phyloP scores from a whole-genome alignment of 2,113 vertebrate genomes.

The Lepus americanus region DNA sequence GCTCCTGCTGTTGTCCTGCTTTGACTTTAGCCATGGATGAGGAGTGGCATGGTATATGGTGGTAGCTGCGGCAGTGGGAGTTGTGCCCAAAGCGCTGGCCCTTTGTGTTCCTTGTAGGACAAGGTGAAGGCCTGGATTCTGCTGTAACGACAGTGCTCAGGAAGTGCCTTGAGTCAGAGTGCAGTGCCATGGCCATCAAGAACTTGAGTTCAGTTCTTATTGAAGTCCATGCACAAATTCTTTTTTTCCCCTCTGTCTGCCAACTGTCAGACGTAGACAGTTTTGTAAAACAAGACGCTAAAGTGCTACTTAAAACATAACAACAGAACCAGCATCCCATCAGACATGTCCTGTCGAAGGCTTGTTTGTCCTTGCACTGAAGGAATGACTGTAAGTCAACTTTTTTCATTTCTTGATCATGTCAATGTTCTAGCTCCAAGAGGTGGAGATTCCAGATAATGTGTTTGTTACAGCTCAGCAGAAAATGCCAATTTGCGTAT shows the following conservation, averaged over 20 bases:
- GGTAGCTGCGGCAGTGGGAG: not conserved
- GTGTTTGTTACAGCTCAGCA: constrained; percentile 22
- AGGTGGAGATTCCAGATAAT: constrained; percentile 42
- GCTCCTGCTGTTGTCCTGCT: not conserved
- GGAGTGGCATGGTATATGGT: not conserved
- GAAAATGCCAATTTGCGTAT: not conserved
- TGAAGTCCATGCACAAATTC: constrained; percentile 11
- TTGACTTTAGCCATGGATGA: not conserved
- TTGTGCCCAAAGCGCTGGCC: not conserved
- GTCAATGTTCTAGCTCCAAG: constrained; percentile 35
- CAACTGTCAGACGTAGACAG: constrained; percentile 9
- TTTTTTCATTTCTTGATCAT: constrained; percentile 59
- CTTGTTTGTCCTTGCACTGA: constrained; percentile 46
- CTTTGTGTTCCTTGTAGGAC: not conserved
- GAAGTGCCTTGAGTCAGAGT: constrained; percentile 73
- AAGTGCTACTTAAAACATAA: constrained; percentile 19
- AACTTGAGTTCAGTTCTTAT: constrained; percentile 7
- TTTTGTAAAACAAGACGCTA: constrained; percentile 17
- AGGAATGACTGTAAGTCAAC: constrained; percentile 4
- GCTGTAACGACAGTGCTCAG: constrained; percentile 35
- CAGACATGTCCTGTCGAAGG: not conserved
- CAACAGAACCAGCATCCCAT: constrained; percentile 22
- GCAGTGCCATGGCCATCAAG: not conserved
- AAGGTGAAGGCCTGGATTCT: not conserved
- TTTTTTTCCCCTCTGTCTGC: not conserved